Percentiles rank a stretch among this genome's conserved stretches.
These are phyloP conservation scores for Spinus olivaceus DNA, from an alignment of 2,797 vertebrate genomes.

Conservation along the genomic window DNA sequence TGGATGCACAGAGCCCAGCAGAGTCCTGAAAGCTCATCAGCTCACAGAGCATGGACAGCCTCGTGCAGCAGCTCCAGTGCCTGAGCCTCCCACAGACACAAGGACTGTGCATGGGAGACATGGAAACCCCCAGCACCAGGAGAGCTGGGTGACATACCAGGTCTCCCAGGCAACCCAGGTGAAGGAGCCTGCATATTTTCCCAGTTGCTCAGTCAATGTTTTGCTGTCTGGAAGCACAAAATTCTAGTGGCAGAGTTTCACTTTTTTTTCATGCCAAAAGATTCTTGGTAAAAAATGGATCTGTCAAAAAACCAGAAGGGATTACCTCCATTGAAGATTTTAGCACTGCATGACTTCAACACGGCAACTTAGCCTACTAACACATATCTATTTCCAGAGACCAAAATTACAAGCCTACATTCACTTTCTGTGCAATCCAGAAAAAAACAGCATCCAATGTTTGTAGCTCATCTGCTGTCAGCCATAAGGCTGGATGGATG, in stretches of 20 bases:
- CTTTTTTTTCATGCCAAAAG: background rate
- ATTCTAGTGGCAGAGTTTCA: background rate
- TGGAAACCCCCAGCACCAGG: background rate
- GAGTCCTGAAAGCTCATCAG: background rate
- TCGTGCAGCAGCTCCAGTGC: background rate
- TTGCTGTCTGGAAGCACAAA: background rate
- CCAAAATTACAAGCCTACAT: background rate
- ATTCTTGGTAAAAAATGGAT: constrained; percentile 11
- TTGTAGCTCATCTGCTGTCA: background rate
- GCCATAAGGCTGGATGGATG: background rate
- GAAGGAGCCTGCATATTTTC: background rate
- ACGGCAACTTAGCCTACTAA: constrained; percentile 21
- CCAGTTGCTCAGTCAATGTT: background rate
- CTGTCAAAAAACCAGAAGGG: background rate
- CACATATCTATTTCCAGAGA: constrained; percentile 26
- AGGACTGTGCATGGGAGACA: fast-evolving
- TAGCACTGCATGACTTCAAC: background rate
- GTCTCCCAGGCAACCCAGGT: background rate
- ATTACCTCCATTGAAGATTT: background rate
- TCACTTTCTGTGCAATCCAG: background rate
- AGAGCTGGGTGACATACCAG: background rate
- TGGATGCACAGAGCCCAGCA: background rate
- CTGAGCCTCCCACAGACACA: fast-evolving
- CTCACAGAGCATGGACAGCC: background rate
- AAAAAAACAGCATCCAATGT: background rate